A percentile compares a stretch with the other conserved stretches of the same genome.
Evolutionary conservation across 1,140 invertebrate genomes (phyloP).

Genomic region (Plectrocnemia conspersa): DNA sequence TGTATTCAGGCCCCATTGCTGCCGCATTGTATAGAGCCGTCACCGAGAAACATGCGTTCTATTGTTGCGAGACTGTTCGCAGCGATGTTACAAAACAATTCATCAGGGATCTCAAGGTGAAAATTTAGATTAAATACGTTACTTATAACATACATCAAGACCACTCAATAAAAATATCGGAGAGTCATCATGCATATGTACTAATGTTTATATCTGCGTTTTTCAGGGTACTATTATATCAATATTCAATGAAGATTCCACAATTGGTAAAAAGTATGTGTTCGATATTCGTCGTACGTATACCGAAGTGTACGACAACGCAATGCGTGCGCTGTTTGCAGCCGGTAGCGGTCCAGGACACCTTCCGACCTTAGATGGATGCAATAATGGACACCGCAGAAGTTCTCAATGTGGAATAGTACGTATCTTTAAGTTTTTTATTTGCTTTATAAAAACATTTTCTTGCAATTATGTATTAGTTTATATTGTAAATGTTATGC

Average conservation of each 20-base stretch:
- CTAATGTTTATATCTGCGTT: slow-evolving; percentile 11
- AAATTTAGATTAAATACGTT: background rate
- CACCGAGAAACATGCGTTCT: slow-evolving; percentile 87
- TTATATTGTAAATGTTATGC: background rate
- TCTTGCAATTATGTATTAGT: slow-evolving; percentile 1
- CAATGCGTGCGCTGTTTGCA: slow-evolving; percentile 64
- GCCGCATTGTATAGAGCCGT: slow-evolving; percentile 80
- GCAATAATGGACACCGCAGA: slow-evolving; percentile 29
- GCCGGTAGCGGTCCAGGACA: slow-evolving; percentile 31
- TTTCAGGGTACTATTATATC: slow-evolving; percentile 79
- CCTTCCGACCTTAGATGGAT: slow-evolving; percentile 29
- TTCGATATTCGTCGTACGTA: slow-evolving; percentile 84
- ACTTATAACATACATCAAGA: too few relatives aligned
- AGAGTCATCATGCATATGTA: background rate
- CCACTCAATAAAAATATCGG: too few relatives aligned
- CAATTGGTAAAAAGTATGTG: slow-evolving; percentile 80
- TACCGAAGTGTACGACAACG: slow-evolving; percentile 82
- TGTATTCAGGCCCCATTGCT: slow-evolving; percentile 71
- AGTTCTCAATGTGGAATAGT: slow-evolving; percentile 37
- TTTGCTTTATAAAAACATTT: background rate
- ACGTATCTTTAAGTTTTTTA: slow-evolving; percentile 25
- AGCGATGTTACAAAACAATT: slow-evolving; percentile 83
- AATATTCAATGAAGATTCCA: slow-evolving; percentile 85
- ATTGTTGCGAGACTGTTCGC: slow-evolving; percentile 84
- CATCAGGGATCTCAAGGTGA: slow-evolving; percentile 77